Base-by-base conservation (phyloP, 2,113 vertebrate genomes). In the Morone chrysops region DNA sequence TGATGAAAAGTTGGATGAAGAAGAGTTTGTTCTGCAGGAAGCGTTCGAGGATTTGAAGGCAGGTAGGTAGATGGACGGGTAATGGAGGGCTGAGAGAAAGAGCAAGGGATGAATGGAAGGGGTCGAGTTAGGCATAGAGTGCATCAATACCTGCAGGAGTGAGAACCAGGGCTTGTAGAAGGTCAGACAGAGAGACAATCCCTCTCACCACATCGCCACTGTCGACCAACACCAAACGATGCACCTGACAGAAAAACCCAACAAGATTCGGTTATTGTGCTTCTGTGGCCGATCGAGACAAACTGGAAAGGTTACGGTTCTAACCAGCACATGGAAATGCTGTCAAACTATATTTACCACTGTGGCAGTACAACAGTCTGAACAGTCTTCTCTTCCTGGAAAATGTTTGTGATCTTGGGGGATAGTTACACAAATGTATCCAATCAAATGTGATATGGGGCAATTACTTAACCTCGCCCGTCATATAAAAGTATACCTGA, bases 61-160 rank as follows among this genome's bases (percentile, higher is more conserved):
- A 62, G 56, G n/a, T 6, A 3, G 65, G 50, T 53, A 38, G 65
- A 54, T 13, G 62, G 66, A 43, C 17, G 20, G 47, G 31, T 4
- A 40, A 31, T 43, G 43, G 25, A 13, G 61, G 51, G 48, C 47
- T 56, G 61, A 78, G 63, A 78, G 51, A 51, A 70, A 59, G 59
- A 77, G 80, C 13, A n/a, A 66, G 31, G 77, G 60, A 73, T 45
- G 80, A 48, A 54, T 36, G 53, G 61, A 66, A 41, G 80, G 14
- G 61, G 61, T 57, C 78, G 86, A 57, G 90, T 96, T 95, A 98
- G 94, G 96, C 95, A 90, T 94, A 93, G 89, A 99, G 97, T 83
- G 97, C 97, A 59, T 99, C 96, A 65, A 99, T 98, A 95, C 98
- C 98, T 94, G 97, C 97, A 0, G 98, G 98, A 82, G 96, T 96